phyloP scores from a whole-genome alignment of 1,140 invertebrate species.

The Drosophila mojavensis region DNA sequence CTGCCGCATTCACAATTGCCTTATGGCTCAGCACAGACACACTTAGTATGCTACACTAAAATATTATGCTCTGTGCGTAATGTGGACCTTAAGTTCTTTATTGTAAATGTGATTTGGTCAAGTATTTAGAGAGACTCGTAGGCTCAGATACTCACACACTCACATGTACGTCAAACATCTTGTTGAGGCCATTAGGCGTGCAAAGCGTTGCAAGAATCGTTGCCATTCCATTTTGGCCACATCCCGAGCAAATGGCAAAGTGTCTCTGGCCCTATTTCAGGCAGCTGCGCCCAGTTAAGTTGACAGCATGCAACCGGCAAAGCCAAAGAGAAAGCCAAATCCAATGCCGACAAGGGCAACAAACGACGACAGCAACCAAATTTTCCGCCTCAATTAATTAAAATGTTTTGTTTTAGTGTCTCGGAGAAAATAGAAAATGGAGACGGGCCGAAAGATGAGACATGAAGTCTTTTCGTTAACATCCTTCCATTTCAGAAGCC shows the following conservation, averaged over 20 bases:
- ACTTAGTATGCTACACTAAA: background rate
- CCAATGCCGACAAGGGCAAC: slow-evolving; percentile 13
- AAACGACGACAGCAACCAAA: slow-evolving; percentile 25
- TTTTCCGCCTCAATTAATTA: slow-evolving; percentile 78
- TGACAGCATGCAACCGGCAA: slow-evolving; percentile 50
- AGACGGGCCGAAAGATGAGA: slow-evolving; percentile 19
- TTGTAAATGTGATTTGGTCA: too few species aligned
- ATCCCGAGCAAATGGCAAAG: slow-evolving; percentile 42
- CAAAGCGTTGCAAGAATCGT: slow-evolving; percentile 52
- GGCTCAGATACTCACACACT: too few species aligned
- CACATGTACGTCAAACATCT: slow-evolving; percentile 2
- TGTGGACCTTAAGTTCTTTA: too few species aligned
- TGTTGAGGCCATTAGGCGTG: slow-evolving; percentile 39
- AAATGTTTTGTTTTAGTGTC: slow-evolving; percentile 76
- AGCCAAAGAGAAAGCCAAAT: slow-evolving; percentile 12
- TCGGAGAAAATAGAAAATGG: background rate
- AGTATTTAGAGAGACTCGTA: too few species aligned
- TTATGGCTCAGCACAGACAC: too few species aligned
- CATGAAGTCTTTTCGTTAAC: slow-evolving; percentile 7
- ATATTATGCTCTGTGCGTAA: too few species aligned
- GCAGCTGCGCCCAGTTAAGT: slow-evolving; percentile 38
- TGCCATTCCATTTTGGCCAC: slow-evolving; percentile 18
- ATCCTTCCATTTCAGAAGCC: slow-evolving; percentile 11
- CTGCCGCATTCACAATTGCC: too few species aligned
- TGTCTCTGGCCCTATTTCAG: slow-evolving; percentile 18